Evolutionary conservation across 1,140 invertebrate genomes (phyloP).

Genomic region (Nixonia krombeini): DNA sequence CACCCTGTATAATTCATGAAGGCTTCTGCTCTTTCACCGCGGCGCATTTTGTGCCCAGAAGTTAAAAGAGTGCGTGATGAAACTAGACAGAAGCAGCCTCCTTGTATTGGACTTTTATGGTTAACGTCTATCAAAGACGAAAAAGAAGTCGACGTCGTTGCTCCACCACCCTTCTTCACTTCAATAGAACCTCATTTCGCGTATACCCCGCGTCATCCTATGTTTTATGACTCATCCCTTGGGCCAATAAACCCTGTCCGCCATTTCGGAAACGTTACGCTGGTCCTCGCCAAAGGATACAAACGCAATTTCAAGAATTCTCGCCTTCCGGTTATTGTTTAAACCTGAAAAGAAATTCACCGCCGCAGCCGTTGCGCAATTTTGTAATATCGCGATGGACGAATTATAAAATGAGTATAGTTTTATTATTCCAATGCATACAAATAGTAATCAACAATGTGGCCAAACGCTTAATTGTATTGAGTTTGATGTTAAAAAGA

Average conservation of each 20-base stretch:
- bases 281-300: neutral
- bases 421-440: too few species aligned
- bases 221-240: slow-evolving; percentile 11
- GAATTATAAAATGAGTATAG: too few species aligned
- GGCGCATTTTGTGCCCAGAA: neutral
- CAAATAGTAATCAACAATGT: too few species aligned
- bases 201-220: slow-evolving; percentile 6
- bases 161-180: slow-evolving; percentile 7
- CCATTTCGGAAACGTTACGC: slow-evolving; percentile 10
- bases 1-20: neutral
- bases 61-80: slow-evolving; percentile 3
- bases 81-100: slow-evolving; percentile 3
- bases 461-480: too few species aligned
- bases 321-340: neutral
- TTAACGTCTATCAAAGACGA: slow-evolving; percentile 9
- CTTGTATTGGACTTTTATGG: slow-evolving; percentile 5
- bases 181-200: slow-evolving; percentile 11
- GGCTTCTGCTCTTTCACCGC: too few species aligned
- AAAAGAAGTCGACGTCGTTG: slow-evolving; percentile 12
- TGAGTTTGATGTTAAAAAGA: too few species aligned
- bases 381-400: too few species aligned
- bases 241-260: slow-evolving; percentile 8
- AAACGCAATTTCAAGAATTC: neutral
- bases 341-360: slow-evolving; percentile 2
- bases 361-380: neutral